Evolutionary conservation across 2,797 vertebrate genomes (phyloP), one percentile per base, ranked within the genome.

Genomic region (Catostomus latipinnis): DNA sequence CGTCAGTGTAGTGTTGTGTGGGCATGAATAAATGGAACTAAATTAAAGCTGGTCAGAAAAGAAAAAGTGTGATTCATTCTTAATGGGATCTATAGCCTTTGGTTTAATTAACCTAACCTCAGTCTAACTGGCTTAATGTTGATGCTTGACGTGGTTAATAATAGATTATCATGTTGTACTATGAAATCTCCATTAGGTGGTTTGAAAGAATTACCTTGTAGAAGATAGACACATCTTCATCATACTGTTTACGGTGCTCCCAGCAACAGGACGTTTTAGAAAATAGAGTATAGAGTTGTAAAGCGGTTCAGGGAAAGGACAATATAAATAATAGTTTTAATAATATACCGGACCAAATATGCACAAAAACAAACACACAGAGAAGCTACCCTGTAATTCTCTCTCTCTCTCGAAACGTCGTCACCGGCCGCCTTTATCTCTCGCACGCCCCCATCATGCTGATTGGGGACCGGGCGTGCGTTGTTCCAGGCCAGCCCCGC

Each of bases 21-120:
- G 54, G 56, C 66, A 61, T 43, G 56, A 61, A 56, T 53, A 43
- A 69, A 70, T 52, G 66, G 6, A 50, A 48, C 50, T 34, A 58
- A 68, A 76, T 76, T 45, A 76, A 6, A 3, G 9, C 54, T 60
- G 66, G 66, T 77, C 18, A 60, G 48, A 77, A 69, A 43, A 48
- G 22, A 16, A 76, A 74, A 69, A 50, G 48, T 70, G 66, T 18
- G 48, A 61, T 52, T 52, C 66, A 69, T 46, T 77, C 18, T 69
- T 14, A 58, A 76, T 76, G 46, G 60, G 50, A 43, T 52, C 8
- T 60, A 61, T 43, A 70, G 56, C 18, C 60, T 3, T 4, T 14
- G 10, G 54, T 65, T 13, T 46, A 14, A 48, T 65, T 46, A 50
- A 22, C 65, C 53, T 54, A 16, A 56, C 52, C 62, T 76, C 54